Conservation (phyloP, 2,797 vertebrate genomes). For the Smutsia temminckii region DNA sequence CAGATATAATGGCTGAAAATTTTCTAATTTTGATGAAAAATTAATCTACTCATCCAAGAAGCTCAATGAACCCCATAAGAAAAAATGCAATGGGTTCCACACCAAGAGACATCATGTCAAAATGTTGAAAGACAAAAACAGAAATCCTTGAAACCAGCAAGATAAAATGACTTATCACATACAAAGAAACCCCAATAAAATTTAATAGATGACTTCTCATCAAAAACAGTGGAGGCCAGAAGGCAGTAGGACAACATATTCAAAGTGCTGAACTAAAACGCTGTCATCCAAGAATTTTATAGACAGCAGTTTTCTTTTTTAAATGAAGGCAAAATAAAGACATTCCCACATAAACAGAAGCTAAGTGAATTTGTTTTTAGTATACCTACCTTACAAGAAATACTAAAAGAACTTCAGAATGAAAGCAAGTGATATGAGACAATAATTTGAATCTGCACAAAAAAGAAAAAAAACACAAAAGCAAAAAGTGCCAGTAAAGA, state of each 20-base stretch:
- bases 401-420: neutral
- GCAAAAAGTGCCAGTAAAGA: neutral
- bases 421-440: neutral
- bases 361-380: neutral
- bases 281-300: neutral
- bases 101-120: neutral
- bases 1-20: neutral
- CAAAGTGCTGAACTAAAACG: neutral
- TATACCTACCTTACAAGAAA: neutral
- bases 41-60: neutral
- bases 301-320: neutral
- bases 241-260: neutral
- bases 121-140: neutral
- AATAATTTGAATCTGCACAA: neutral
- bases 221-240: neutral
- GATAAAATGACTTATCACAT: neutral
- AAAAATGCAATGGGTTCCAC: neutral
- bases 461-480: neutral
- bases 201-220: neutral
- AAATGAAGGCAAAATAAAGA: neutral
- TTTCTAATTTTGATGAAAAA: neutral
- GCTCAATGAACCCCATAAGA: neutral
- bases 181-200: neutral
- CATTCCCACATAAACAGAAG: slow-evolving; percentile 1
- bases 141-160: slow-evolving; percentile 23